A percentile compares a stretch with the other conserved stretches of the same genome.
Evolutionary conservation across 2,797 vertebrate species (phyloP).

Genomic region (Rhynchotus rufescens): DNA sequence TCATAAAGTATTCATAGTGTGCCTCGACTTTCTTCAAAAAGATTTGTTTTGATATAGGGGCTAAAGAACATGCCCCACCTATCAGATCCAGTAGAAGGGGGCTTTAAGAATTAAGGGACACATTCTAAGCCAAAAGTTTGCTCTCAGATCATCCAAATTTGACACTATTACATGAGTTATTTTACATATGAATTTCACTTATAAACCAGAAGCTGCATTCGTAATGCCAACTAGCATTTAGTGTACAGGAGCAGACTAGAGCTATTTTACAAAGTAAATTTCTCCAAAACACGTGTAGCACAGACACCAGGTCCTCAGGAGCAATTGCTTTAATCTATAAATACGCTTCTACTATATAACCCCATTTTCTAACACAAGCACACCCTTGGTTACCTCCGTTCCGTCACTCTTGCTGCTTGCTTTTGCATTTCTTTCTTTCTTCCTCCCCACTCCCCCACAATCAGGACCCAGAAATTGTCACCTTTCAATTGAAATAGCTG

Average conservation of each 20-base stretch:
- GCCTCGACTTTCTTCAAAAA: conserved; percentile 42
- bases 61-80: background rate
- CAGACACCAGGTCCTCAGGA: background rate
- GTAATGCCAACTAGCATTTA: background rate
- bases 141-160: background rate
- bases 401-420: background rate
- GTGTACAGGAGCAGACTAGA: background rate
- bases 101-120: background rate
- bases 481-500: background rate
- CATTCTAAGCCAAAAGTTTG: background rate
- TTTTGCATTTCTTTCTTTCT: background rate
- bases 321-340: background rate
- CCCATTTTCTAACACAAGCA: background rate
- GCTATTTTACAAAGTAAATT: background rate
- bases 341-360: background rate
- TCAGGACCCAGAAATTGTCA: background rate
- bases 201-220: background rate
- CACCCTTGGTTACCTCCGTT: rapidly evolving
- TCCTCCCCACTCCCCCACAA: background rate
- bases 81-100: background rate
- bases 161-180: background rate
- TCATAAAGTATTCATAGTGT: conserved; percentile 78
- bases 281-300: background rate
- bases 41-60: background rate
- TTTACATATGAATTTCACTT: background rate